These are phyloP conservation scores for Heliothis virescens DNA, from an alignment of 1,140 invertebrate species.

Conservation along the genomic window DNA sequence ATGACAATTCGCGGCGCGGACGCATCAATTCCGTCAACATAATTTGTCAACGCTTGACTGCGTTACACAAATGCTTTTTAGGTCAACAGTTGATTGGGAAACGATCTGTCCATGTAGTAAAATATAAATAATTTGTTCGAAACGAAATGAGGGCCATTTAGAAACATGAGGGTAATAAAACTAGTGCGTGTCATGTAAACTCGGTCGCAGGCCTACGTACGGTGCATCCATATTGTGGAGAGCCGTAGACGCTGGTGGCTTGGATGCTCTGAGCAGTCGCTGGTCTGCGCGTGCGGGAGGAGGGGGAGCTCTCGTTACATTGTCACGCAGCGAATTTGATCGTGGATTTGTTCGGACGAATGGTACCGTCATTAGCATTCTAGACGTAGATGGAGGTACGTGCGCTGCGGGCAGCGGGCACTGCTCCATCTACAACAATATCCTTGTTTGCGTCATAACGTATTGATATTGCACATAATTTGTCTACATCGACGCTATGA, in stretches of 20 bases:
- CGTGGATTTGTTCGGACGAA: slow-evolving; percentile 70
- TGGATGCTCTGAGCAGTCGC: slow-evolving; percentile 19
- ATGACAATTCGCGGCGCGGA: slow-evolving; percentile 58
- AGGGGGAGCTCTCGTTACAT: slow-evolving; percentile 62
- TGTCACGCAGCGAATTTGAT: slow-evolving; percentile 65
- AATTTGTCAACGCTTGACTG: slow-evolving; percentile 82
- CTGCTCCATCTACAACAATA: slow-evolving; percentile 55
- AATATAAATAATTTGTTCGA: slow-evolving; percentile 86
- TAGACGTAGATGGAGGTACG: slow-evolving; percentile 76
- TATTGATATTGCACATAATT: slow-evolving; percentile 55
- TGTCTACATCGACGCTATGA: slow-evolving; percentile 28
- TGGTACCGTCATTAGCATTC: slow-evolving; percentile 82
- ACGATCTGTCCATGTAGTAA: slow-evolving; percentile 83
- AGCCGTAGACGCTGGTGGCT: slow-evolving; percentile 55
- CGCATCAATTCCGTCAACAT: slow-evolving; percentile 70
- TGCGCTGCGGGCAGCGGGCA: slow-evolving; percentile 82
- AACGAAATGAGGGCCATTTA: slow-evolving; percentile 85
- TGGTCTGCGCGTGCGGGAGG: slow-evolving; percentile 54
- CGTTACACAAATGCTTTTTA: slow-evolving; percentile 82
- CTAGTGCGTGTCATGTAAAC: slow-evolving; percentile 84
- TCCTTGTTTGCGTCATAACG: slow-evolving; percentile 63
- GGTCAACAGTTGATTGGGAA: slow-evolving; percentile 84
- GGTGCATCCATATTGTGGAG: slow-evolving; percentile 54
- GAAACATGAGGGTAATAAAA: slow-evolving; percentile 86
- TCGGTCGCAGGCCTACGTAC: slow-evolving; percentile 73